These are phyloP conservation scores for Polydrusus cervinus DNA, from an alignment of 2,888 invertebrate genomes.

Conservation along the genomic window DNA sequence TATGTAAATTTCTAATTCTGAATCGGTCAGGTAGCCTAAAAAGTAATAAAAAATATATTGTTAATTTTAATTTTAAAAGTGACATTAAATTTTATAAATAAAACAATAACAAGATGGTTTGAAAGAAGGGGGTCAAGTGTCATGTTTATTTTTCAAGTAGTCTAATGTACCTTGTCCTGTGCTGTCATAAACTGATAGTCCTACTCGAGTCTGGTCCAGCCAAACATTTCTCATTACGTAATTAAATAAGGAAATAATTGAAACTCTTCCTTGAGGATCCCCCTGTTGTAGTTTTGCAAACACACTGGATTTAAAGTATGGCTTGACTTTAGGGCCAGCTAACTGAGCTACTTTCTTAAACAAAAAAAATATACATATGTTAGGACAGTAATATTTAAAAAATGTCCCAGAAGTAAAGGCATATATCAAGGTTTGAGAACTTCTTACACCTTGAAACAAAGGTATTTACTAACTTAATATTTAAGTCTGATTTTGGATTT, in stretches of 20 bases:
- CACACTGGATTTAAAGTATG: conserved; percentile 89
- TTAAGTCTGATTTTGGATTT: too few relatives aligned
- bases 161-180: conserved; percentile 83
- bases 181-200: conserved; percentile 93
- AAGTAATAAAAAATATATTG: conserved; percentile 5
- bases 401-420: too few relatives aligned
- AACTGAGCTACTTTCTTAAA: conserved; percentile 79
- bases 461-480: too few relatives aligned
- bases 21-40: conserved; percentile 73
- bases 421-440: background rate
- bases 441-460: too few relatives aligned
- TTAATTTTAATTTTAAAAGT: too few relatives aligned
- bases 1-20: conserved; percentile 94
- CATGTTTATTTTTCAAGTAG: too few relatives aligned
- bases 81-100: too few relatives aligned
- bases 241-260: conserved; percentile 93
- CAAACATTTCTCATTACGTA: conserved; percentile 97
- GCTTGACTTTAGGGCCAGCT: conserved; percentile 75
- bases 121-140: too few relatives aligned
- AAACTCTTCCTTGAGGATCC: conserved; percentile 90
- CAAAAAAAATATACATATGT: conserved; percentile 9
- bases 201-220: conserved; percentile 95
- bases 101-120: too few relatives aligned
- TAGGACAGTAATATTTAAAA: too few relatives aligned
- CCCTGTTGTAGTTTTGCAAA: conserved; percentile 91